A percentile compares a stretch with the other conserved stretches of the same genome.
Conservation (phyloP, 2,797 vertebrate genomes). For the Darevskia mixta region DNA sequence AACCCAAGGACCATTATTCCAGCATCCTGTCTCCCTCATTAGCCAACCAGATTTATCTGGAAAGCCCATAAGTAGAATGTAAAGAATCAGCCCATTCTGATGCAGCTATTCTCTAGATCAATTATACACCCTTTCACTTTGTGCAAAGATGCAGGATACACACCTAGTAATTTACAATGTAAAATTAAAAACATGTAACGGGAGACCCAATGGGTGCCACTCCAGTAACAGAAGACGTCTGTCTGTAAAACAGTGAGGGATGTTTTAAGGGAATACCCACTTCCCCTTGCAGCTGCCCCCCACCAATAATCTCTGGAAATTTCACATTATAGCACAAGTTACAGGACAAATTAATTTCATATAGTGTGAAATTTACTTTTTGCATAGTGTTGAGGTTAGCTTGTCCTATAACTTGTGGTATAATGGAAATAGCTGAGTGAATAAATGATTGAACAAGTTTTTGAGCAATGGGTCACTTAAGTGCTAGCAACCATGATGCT, state of each 20-base stretch:
- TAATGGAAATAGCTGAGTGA: background rate
- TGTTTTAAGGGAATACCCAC: too few relatives aligned
- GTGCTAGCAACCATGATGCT: background rate
- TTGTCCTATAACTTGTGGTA: background rate
- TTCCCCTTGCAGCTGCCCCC: too few relatives aligned
- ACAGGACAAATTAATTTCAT: too few relatives aligned
- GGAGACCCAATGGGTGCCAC: too few relatives aligned
- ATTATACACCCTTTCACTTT: background rate
- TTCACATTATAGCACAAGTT: too few relatives aligned
- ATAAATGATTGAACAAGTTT: background rate
- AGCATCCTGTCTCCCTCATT: background rate
- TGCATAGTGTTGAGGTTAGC: background rate
- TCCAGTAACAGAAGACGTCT: too few relatives aligned
- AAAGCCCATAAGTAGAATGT: background rate
- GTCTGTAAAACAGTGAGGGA: too few relatives aligned
- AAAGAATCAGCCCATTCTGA: background rate
- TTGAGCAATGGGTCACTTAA: background rate
- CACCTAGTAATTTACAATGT: background rate
- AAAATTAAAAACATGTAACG: background rate
- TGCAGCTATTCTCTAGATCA: background rate
- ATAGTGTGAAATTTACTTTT: background rate
- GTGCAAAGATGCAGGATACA: background rate
- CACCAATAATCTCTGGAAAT: too few relatives aligned
- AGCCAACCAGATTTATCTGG: background rate
- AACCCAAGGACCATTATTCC: background rate